Evolutionary conservation across 2,888 invertebrate genomes (phyloP).

Genomic region (Clistopyga incitator): DNA sequence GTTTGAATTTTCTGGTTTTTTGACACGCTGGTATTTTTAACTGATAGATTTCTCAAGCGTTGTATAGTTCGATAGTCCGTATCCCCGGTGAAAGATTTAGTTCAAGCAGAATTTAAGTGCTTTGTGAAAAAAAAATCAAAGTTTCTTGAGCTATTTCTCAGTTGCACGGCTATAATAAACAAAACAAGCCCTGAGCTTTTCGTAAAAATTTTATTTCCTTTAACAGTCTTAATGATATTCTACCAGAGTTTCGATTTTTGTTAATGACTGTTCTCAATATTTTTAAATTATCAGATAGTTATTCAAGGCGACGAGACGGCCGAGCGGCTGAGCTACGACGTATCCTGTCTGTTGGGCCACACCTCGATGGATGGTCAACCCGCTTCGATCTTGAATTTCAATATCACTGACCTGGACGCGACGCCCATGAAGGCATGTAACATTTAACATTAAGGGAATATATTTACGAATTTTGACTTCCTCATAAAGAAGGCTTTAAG

Average conservation of each 20-base stretch:
- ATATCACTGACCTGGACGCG: conserved; percentile 65
- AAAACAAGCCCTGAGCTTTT: no score
- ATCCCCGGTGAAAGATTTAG: no score
- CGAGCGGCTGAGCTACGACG: conserved; percentile 81
- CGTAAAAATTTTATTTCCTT: no score
- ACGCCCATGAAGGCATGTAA: conserved; percentile 66
- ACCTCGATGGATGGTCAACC: conserved; percentile 80
- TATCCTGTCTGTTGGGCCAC: conserved; percentile 85
- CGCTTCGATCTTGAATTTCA: conserved; percentile 71
- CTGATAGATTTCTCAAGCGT: neutral
- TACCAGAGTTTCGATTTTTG: neutral
- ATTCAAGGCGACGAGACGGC: conserved; percentile 78
- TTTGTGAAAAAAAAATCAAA: no score
- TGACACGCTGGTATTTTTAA: no score
- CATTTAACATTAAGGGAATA: neutral
- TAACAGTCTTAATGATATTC: neutral
- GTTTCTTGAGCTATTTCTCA: no score
- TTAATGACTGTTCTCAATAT: neutral
- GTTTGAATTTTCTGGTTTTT: conserved; percentile 10
- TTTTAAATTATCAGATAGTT: conserved; percentile 70
- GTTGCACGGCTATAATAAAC: no score
- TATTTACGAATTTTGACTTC: neutral
- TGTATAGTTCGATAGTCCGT: neutral
- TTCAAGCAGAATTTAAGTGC: no score
- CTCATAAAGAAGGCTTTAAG: neutral